These are phyloP conservation scores for Pemphredon lugubris DNA, from an alignment of 2,888 invertebrate species.

Conservation along the genomic window DNA sequence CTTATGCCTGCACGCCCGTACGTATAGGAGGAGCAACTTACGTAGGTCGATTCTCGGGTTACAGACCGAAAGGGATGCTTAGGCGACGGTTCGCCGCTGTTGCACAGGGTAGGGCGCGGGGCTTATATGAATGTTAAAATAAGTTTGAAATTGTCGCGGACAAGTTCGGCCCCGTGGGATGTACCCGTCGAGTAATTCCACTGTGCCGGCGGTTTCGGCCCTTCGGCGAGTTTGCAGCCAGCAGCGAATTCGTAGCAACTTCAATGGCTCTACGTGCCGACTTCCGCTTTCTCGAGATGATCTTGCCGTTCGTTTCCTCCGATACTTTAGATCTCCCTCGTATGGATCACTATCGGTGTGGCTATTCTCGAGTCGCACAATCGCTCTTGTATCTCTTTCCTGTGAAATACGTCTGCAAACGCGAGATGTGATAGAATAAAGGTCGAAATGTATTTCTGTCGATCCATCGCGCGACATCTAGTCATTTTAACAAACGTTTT, in stretches of 20 bases:
- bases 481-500: no score
- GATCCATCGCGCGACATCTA: no score
- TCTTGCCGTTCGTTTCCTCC: no score
- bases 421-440: no score
- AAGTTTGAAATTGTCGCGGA: constrained; percentile 81
- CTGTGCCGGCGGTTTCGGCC: constrained; percentile 78
- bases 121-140: constrained; percentile 81
- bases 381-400: no score
- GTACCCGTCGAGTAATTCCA: constrained; percentile 79
- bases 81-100: constrained; percentile 50
- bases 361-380: no score
- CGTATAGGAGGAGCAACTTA: constrained; percentile 52
- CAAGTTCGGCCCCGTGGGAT: constrained; percentile 79
- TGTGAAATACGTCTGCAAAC: no score
- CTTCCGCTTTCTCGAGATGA: no score
- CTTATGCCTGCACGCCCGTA: constrained; percentile 73
- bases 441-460: no score
- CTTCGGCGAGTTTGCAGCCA: constrained; percentile 71
- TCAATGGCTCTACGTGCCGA: constrained; percentile 30
- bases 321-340: no score
- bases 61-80: constrained; percentile 68
- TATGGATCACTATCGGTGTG: no score
- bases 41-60: constrained; percentile 66
- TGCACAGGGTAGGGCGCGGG: constrained; percentile 65
- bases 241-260: constrained; percentile 60